Percentiles rank a stretch among this genome's conserved stretches.
These are phyloP conservation scores for Paracanthobrama guichenoti DNA, from an alignment of 2,113 vertebrate species.

Conservation along the genomic window DNA sequence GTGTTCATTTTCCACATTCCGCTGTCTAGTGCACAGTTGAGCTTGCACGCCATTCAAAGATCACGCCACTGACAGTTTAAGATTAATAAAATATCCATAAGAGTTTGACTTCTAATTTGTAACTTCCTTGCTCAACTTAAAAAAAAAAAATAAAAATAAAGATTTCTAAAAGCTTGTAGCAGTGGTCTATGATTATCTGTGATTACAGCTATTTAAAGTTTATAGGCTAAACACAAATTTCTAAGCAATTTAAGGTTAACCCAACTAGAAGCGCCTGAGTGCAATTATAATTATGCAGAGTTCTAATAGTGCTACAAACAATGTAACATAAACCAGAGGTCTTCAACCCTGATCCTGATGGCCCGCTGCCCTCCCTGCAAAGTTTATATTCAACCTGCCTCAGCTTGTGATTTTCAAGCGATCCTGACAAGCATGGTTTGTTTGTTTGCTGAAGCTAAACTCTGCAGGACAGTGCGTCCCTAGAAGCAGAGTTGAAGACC, in stretches of 20 bases:
- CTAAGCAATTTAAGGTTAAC: background rate
- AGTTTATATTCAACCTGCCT: too few species aligned
- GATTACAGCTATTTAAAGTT: background rate
- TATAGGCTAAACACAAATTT: background rate
- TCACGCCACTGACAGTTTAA: background rate
- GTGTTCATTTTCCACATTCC: background rate
- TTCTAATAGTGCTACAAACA: background rate
- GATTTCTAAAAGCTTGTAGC: background rate
- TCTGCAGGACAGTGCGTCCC: too few species aligned
- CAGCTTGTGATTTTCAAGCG: too few species aligned
- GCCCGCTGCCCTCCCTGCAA: too few species aligned
- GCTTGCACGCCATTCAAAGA: background rate
- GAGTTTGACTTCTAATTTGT: background rate
- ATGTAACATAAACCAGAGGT: too few species aligned
- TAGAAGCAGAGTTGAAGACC: too few species aligned
- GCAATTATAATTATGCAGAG: background rate
- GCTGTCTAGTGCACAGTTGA: background rate
- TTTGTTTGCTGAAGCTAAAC: too few species aligned
- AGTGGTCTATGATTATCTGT: background rate
- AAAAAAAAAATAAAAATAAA: background rate
- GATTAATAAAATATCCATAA: background rate
- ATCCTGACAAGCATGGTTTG: too few species aligned
- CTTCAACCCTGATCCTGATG: too few species aligned
- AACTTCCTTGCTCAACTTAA: background rate
- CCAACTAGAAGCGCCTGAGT: background rate